Evolutionary conservation across 2,113 vertebrate genomes (phyloP).

Genomic region (Gobiocypris rarus): DNA sequence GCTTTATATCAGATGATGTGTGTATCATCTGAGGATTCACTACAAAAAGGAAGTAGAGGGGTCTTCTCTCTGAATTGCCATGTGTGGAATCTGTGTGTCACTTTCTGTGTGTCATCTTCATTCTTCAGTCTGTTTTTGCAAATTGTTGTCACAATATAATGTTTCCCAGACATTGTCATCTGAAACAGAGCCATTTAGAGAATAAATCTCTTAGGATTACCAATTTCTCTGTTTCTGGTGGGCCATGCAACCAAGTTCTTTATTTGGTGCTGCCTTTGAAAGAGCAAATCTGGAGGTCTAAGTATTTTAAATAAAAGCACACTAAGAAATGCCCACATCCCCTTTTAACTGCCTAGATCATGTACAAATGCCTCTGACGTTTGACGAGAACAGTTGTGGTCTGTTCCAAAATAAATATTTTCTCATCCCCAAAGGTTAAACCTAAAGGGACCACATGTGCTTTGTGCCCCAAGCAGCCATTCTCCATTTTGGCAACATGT

Average conservation of each 20-base stretch:
- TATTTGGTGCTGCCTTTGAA: slow-evolving; percentile 35
- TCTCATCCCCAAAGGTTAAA: background rate
- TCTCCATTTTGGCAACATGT: background rate
- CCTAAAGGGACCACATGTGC: slow-evolving; percentile 6
- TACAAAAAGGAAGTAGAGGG: background rate
- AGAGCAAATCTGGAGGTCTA: background rate
- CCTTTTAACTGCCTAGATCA: background rate
- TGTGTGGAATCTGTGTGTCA: slow-evolving; percentile 20
- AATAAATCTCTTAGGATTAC: slow-evolving; percentile 6
- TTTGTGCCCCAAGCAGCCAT: background rate
- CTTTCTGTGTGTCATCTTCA: slow-evolving; percentile 3
- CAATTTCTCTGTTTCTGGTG: slow-evolving; percentile 27
- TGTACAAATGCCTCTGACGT: slow-evolving; percentile 2
- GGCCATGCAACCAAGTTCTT: background rate
- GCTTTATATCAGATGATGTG: slow-evolving; percentile 11
- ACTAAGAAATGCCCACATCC: background rate
- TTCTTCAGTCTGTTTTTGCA: background rate
- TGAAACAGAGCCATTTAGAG: slow-evolving; percentile 11
- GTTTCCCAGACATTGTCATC: slow-evolving; percentile 42
- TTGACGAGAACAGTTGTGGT: slow-evolving; percentile 10
- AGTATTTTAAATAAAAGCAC: slow-evolving; percentile 15
- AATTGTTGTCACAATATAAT: slow-evolving; percentile 11
- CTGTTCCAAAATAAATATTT: slow-evolving; percentile 32
- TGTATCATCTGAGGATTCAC: background rate
- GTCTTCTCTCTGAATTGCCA: background rate